phyloP scores from a whole-genome alignment of 1,140 invertebrate genomes.

The Stenopsyche tienmushanensis region DNA sequence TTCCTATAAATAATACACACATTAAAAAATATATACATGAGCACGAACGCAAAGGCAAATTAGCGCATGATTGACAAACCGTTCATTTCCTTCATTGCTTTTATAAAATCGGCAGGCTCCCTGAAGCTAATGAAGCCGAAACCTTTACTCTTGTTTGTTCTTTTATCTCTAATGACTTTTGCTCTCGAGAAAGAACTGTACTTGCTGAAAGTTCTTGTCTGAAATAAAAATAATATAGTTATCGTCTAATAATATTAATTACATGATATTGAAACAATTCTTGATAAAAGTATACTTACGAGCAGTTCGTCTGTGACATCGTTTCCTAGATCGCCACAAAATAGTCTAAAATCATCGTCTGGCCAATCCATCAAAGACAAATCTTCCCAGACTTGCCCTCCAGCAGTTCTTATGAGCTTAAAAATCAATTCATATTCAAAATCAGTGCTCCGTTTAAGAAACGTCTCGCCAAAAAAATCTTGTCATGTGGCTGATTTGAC shows the following conservation, averaged over 20 bases:
- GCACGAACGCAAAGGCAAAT: constrained; percentile 23
- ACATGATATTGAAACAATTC: not conserved
- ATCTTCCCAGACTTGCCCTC: constrained; percentile 94
- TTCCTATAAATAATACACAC: constrained; percentile 59
- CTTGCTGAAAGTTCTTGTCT: constrained; percentile 87
- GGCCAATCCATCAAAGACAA: constrained; percentile 88
- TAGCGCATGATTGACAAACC: constrained; percentile 59
- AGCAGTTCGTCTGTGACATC: constrained; percentile 98
- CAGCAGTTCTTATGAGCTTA: constrained; percentile 83
- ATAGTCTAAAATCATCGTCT: constrained; percentile 96
- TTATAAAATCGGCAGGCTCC: constrained; percentile 96
- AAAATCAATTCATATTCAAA: not conserved
- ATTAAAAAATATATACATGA: constrained; percentile 2
- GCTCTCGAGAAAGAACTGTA: constrained; percentile 94
- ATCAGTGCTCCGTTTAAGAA: no score
- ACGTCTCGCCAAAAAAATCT: no score
- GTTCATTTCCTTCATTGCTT: constrained; percentile 98
- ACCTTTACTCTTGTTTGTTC: constrained; percentile 97
- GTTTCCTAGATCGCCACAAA: constrained; percentile 98
- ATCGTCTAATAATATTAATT: constrained; percentile 10
- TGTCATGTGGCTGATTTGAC: not conserved
- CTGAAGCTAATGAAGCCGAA: constrained; percentile 99
- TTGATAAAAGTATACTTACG: constrained; percentile 49
- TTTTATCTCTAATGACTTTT: constrained; percentile 93
- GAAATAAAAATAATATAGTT: constrained; percentile 28